Percentiles rank a stretch among this genome's conserved stretches.
phyloP scores from a whole-genome alignment of 2,113 vertebrate species.

The Pungitius pungitius region DNA sequence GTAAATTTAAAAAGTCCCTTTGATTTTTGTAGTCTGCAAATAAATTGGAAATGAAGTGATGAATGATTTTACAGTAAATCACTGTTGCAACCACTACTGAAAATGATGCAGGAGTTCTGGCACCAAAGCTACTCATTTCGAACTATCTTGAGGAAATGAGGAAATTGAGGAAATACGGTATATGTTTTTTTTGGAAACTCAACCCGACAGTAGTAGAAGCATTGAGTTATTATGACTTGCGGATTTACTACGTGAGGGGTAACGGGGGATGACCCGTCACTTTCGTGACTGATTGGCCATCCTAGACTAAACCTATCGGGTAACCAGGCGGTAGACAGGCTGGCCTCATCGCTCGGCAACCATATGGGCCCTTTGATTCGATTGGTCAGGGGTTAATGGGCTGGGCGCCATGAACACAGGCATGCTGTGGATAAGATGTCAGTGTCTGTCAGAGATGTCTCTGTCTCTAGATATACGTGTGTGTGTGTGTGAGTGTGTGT shows the following conservation, averaged over 20 bases:
- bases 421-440: slow-evolving; percentile 65
- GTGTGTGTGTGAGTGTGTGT: background rate
- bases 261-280: slow-evolving; percentile 46
- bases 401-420: slow-evolving; percentile 60
- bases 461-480: background rate
- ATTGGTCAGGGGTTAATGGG: slow-evolving; percentile 75
- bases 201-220: background rate
- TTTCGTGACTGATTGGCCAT: slow-evolving; percentile 37
- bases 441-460: slow-evolving; percentile 52
- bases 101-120: slow-evolving; percentile 18
- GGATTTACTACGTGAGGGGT: slow-evolving; percentile 41
- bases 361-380: slow-evolving; percentile 40
- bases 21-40: slow-evolving; percentile 41
- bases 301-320: slow-evolving; percentile 32
- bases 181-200: background rate
- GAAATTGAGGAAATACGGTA: too few species aligned
- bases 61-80: slow-evolving; percentile 29
- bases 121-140: background rate
- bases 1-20: slow-evolving; percentile 55
- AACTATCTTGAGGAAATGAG: background rate
- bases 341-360: slow-evolving; percentile 31
- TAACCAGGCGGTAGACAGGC: slow-evolving; percentile 60
- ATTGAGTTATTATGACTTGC: slow-evolving; percentile 20
- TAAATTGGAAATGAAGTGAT: slow-evolving; percentile 40
- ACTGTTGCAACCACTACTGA: slow-evolving; percentile 12